Evolutionary conservation across 2,888 invertebrate genomes (phyloP), one percentile per base, ranked within the genome.

Genomic region (Athalia cordata): DNA sequence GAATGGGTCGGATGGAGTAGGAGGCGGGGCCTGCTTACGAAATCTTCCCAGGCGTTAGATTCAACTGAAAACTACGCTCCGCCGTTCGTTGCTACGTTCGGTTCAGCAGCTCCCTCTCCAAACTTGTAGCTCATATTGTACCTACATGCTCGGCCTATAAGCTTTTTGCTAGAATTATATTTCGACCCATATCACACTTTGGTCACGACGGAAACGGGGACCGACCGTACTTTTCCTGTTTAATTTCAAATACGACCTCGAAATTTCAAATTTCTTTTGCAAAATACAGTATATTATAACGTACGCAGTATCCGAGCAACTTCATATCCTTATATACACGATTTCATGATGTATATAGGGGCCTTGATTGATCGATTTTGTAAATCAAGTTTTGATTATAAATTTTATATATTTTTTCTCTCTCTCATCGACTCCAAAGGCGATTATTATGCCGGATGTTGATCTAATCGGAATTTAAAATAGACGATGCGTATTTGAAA

Each of bases 1-100:
- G 89, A 90, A 89, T 87, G 88, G 88, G 85, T 86, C 87, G 87
- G 87, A 86, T 88, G 88, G 87, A 87, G 87, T 87, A 84, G 88
- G 86, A 88, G 89, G 90, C 90, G 90, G 90, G 89, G 90, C 86
- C 86, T 87, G 81, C 84, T 80, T 87, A 86, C 88, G 82, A 87
- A 89, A 89, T 89, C 87, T 88, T 88, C 83, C 82, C 82, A 83
- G 82, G 83, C 83, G 85, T 82, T 87, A 85, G 82, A 83, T 84
- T 82, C 82, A 81, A 83, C 84, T 82, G 85, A 84, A 82, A 84
- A 29, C 29, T 29, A 29, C 29, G 29, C 81, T 82, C 81, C 82
- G 82, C 70, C 57, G n/a, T 11, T 13, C 15, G 13, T 11, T 55
- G n/a, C 9, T 11, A 55, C 13, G 15, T 5, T 7, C 13, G n/a